Conservation (phyloP, 1,140 invertebrate genomes). For the Acromyrmex charruanus region DNA sequence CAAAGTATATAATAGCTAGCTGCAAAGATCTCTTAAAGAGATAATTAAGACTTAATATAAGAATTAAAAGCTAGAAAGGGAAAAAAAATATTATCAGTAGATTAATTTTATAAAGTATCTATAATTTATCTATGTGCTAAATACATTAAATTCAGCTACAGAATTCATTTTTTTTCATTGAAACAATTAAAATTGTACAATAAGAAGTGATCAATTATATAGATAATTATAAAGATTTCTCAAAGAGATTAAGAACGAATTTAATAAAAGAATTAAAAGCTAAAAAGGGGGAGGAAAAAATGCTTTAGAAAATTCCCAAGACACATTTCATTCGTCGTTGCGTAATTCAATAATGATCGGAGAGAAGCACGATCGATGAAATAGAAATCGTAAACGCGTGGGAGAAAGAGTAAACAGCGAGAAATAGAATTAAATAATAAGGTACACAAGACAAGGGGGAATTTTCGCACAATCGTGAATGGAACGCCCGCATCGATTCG, state of each 20-base stretch:
- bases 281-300: background rate
- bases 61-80: too few relatives aligned
- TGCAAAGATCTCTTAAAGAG: too few relatives aligned
- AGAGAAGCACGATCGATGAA: background rate
- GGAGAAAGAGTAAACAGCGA: conserved; percentile 34
- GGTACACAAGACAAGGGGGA: background rate
- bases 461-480: conserved; percentile 48
- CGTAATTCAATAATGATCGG: conserved; percentile 46
- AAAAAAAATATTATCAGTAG: background rate
- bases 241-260: background rate
- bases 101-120: background rate
- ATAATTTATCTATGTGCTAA: background rate
- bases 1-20: too few relatives aligned
- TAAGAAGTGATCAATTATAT: background rate
- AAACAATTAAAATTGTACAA: background rate
- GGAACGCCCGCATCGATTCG: conserved; percentile 41
- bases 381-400: conserved; percentile 38
- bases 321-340: conserved; percentile 41
- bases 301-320: conserved; percentile 38
- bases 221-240: background rate
- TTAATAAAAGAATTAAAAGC: background rate
- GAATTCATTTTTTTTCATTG: background rate
- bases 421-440: conserved; percentile 36
- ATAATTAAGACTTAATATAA: too few relatives aligned
- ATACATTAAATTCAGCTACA: background rate